Conservation (phyloP, 2,888 invertebrate species). For the Rhorus exstirpatorius region DNA sequence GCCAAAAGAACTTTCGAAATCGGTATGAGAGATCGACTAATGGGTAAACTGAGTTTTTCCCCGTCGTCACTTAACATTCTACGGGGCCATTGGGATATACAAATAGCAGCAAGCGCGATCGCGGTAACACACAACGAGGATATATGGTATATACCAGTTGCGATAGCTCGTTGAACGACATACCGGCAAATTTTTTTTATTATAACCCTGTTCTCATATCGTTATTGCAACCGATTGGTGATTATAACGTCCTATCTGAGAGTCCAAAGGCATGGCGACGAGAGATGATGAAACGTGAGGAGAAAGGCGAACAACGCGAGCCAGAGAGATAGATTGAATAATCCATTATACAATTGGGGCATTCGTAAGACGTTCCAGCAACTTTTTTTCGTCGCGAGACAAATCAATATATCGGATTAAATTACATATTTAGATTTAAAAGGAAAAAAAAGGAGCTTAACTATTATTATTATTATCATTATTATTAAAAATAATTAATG, state of each 20-base stretch:
- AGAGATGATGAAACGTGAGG: background rate
- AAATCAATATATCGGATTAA: too few species aligned
- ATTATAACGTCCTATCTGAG: slow-evolving; percentile 23
- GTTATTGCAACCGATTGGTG: slow-evolving; percentile 43
- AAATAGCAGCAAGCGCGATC: background rate
- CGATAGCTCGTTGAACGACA: slow-evolving; percentile 58
- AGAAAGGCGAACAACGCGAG: background rate
- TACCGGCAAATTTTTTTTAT: slow-evolving; percentile 51
- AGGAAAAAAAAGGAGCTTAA: too few species aligned
- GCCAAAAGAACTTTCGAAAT: slow-evolving; percentile 55
- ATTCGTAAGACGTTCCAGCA: too few species aligned
- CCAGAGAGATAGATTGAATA: slow-evolving; percentile 6
- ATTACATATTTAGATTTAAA: too few species aligned
- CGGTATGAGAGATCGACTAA: slow-evolving; percentile 63
- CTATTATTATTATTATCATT: too few species aligned
- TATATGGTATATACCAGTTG: slow-evolving; percentile 32
- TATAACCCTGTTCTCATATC: slow-evolving; percentile 49
- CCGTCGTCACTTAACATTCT: slow-evolving; percentile 30
- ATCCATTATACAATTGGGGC: slow-evolving; percentile 3
- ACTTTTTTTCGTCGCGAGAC: too few species aligned
- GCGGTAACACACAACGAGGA: slow-evolving; percentile 13
- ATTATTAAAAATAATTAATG: too few species aligned
- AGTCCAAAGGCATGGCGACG: slow-evolving; percentile 11
- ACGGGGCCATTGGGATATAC: slow-evolving; percentile 20
- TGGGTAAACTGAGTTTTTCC: slow-evolving; percentile 62